Percentiles rank a stretch among this genome's conserved stretches.
Conservation (phyloP, 2,113 vertebrate genomes). For the Dipodomys stephensi region DNA sequence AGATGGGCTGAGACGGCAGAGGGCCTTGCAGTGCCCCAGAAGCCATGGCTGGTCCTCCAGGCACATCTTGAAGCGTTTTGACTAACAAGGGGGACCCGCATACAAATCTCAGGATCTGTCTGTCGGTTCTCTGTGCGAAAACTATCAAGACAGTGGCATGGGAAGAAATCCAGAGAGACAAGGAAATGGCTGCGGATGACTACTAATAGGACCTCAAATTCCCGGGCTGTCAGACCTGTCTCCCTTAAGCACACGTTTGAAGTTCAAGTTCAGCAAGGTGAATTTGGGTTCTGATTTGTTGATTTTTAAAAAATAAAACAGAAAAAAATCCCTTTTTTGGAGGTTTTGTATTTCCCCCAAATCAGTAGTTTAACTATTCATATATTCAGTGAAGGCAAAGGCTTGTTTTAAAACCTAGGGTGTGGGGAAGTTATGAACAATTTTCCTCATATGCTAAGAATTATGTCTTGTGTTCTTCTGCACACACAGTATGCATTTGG, state of each 20-base stretch:
- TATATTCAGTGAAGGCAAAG: conserved; percentile 45
- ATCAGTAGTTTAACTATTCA: conserved; percentile 72
- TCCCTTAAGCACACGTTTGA: conserved; percentile 85
- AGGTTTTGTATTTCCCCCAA: conserved; percentile 33
- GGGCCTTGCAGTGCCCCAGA: background rate
- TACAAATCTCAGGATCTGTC: conserved; percentile 84
- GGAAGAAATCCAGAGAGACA: conserved; percentile 89
- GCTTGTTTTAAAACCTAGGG: conserved; percentile 44
- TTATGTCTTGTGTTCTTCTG: conserved; percentile 50
- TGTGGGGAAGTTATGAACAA: conserved; percentile 59
- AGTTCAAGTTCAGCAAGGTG: conserved; percentile 84
- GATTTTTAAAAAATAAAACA: conserved; percentile 50
- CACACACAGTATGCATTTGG: background rate
- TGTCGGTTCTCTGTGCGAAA: conserved; percentile 82
- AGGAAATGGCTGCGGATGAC: conserved; percentile 85
- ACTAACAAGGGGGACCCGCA: conserved; percentile 77
- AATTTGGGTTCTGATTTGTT: conserved; percentile 75
- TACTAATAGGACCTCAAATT: conserved; percentile 86
- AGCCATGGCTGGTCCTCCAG: background rate
- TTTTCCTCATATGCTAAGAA: conserved; percentile 75
- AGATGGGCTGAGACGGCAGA: background rate
- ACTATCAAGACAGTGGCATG: conserved; percentile 74
- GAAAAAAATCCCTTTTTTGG: conserved; percentile 15
- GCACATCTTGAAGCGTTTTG: conserved; percentile 85
- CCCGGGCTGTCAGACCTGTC: conserved; percentile 86